Evolutionary conservation across 1,140 invertebrate species (phyloP).

Genomic region (Anoplophora glabripennis): DNA sequence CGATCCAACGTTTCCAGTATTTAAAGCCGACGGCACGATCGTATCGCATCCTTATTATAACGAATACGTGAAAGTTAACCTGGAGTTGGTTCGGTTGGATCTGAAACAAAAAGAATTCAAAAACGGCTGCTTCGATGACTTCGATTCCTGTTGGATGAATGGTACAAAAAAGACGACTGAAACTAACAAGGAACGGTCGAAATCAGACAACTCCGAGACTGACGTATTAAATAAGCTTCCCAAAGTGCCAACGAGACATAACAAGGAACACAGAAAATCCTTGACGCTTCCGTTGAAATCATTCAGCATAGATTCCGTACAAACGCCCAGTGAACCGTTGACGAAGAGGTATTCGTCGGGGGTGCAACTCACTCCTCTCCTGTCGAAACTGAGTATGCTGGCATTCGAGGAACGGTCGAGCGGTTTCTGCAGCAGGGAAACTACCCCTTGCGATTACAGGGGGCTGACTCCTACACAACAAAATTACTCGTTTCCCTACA

Average conservation of each 20-base stretch:
- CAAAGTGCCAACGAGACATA: neutral
- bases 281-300: conserved; percentile 71
- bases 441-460: conserved; percentile 58
- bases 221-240: neutral
- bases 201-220: conserved; percentile 24
- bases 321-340: too few species aligned
- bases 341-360: conserved; percentile 45
- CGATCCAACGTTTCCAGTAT: conserved; percentile 74
- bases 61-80: conserved; percentile 62
- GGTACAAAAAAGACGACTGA: too few species aligned
- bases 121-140: neutral
- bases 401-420: conserved; percentile 56
- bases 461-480: neutral
- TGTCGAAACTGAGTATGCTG: conserved; percentile 74
- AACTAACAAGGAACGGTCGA: conserved; percentile 3
- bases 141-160: neutral
- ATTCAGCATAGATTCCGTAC: conserved; percentile 48
- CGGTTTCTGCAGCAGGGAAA: conserved; percentile 65
- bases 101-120: conserved; percentile 6
- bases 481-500: too few species aligned
- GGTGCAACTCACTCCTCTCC: conserved; percentile 72
- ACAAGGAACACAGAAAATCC: conserved; percentile 58
- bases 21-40: conserved; percentile 67
- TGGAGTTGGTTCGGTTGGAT: conserved; percentile 50
- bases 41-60: conserved; percentile 71